phyloP scores from a whole-genome alignment of 2,888 invertebrate genomes.

The Nysson spinosus region DNA sequence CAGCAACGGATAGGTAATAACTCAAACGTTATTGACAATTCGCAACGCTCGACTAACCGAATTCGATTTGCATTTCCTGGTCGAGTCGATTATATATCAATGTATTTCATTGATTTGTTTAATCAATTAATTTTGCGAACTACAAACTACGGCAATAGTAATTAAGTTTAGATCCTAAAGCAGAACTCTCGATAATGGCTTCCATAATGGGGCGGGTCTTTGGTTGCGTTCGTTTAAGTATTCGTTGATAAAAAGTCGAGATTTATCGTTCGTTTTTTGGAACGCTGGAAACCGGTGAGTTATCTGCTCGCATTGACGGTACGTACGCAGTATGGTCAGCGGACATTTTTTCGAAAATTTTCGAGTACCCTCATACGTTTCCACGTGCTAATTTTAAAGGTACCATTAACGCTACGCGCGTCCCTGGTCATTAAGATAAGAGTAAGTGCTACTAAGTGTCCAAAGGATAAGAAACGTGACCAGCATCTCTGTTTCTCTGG shows the following conservation, averaged over 20 bases:
- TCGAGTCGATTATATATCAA: no score
- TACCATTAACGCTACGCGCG: slow-evolving; percentile 75
- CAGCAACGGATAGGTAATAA: no score
- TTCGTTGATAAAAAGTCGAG: no score
- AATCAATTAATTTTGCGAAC: no score
- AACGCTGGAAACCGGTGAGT: slow-evolving; percentile 4
- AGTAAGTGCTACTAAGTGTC: slow-evolving; percentile 78
- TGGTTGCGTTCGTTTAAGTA: no score
- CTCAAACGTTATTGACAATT: slow-evolving; percentile 20
- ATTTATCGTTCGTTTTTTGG: no score
- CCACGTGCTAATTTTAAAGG: slow-evolving; percentile 74
- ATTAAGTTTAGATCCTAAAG: no score
- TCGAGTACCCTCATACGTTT: slow-evolving; percentile 52
- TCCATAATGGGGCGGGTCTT: no score
- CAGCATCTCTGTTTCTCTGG: no score
- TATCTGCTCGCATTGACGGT: slow-evolving; percentile 18
- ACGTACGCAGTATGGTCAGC: slow-evolving; percentile 16
- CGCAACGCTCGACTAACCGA: slow-evolving; percentile 16
- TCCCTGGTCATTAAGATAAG: slow-evolving; percentile 77
- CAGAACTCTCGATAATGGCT: no score
- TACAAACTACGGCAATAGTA: no score
- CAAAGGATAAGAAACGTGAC: slow-evolving; percentile 73
- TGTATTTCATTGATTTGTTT: no score
- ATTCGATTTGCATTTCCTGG: slow-evolving; percentile 10
- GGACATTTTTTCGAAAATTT: slow-evolving; percentile 54